Base-by-base conservation (phyloP, 64 coral and sea anemone species). In the Catalaphyllia jardinei region DNA sequence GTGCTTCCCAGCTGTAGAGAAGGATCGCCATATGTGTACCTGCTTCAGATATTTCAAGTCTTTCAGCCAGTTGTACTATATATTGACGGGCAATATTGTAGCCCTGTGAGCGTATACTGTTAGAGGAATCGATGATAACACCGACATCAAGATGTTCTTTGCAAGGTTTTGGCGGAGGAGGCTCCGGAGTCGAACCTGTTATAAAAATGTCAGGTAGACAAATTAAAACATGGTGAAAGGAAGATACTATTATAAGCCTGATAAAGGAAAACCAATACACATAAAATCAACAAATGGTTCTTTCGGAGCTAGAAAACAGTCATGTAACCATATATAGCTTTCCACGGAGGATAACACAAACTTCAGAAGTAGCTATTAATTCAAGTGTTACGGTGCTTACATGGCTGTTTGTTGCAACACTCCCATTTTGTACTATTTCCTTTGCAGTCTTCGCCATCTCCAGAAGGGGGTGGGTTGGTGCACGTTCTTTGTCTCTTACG, bases 1-100 rank as follows among this genome's bases (percentile, higher is more conserved):
- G 74, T 19, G 74, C 74, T 42, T 76, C 74, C 31, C 33, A 76
- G 39, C 79, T 81, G 30, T 81, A 81, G 35, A 81, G 52, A 81
- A 81, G 52, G 12, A 63, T 63, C 25, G 52, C 52, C 52, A 81
- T 60, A 61, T 81, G 79, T 17, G 79, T 81, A 29, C 79, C 79
- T 0, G 25, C 29, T 61, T 63, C 52, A 17, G 79, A 81, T 29
- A 81, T 33, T 7, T 59, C 29, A 33, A 81, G 60, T 59, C 60
- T 60, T 28, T 16, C 24, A 42, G 54, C 29, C 35, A 81, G 60
- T 61, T 29, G 24, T 17, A 30, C 5, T 27, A 81, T 19, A 22
- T 51, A 81, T 27, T 28, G 12, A 30, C 25, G 24, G 7, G 29
- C 60, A 19, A 8, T 81, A 29, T 1, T 35, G n/a, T 60, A 81